phyloP scores from a whole-genome alignment of 2,888 invertebrate genomes.

The Drosophila prostipennis region DNA sequence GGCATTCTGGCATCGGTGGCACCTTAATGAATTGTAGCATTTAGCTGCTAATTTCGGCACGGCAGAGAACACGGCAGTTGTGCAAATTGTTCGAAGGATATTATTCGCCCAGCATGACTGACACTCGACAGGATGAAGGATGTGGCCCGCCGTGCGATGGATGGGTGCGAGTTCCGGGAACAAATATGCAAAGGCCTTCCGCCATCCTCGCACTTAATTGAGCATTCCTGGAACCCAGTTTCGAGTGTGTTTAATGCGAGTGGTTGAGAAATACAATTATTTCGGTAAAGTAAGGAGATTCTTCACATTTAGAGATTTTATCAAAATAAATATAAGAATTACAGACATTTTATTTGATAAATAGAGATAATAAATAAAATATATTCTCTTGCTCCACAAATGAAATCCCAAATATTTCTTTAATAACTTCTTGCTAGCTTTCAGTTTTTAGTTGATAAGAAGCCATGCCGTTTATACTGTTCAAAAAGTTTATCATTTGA shows the following conservation, averaged over 20 bases:
- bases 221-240: not conserved
- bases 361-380: no score
- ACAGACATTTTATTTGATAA: no score
- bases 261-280: not conserved
- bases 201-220: not conserved
- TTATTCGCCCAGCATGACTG: constrained; percentile 39
- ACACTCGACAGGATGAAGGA: constrained; percentile 39
- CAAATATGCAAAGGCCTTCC: constrained; percentile 7
- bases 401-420: no score
- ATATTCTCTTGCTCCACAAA: no score
- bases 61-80: constrained; percentile 28
- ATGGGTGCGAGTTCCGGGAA: constrained; percentile 34
- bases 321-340: no score
- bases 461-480: constrained; percentile 3
- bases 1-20: constrained; percentile 27
- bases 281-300: not conserved
- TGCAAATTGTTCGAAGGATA: constrained; percentile 43
- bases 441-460: constrained; percentile 10
- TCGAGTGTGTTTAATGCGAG: not conserved
- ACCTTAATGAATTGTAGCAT: constrained; percentile 66
- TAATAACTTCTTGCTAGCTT: no score
- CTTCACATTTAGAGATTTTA: no score
- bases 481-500: constrained; percentile 42
- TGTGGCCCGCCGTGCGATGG: constrained; percentile 16
- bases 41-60: constrained; percentile 50